Percentiles rank a stretch among this genome's conserved stretches.
Evolutionary conservation across 2,888 invertebrate species (phyloP).

Genomic region (Latheticus oryzae): DNA sequence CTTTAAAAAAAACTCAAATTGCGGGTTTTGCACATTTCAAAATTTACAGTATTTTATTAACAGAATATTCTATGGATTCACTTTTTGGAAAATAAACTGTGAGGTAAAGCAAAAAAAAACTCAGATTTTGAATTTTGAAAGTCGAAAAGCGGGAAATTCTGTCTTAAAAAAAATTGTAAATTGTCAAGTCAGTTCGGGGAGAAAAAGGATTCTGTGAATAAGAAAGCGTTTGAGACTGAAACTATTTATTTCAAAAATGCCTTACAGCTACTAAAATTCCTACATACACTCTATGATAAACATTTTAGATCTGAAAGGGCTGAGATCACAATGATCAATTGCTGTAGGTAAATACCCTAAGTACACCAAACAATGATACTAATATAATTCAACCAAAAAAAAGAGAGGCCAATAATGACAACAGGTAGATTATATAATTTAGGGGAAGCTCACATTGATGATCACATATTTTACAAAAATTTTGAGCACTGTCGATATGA

Average conservation of each 20-base stretch:
- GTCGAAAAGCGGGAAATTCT: too few species aligned
- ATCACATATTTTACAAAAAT: slow-evolving; percentile 48
- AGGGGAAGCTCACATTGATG: slow-evolving; percentile 52
- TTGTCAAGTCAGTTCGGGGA: too few species aligned
- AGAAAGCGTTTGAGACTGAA: not conserved
- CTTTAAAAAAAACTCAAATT: too few species aligned
- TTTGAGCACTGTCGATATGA: slow-evolving; percentile 43
- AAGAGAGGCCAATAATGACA: slow-evolving; percentile 42
- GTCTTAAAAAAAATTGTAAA: too few species aligned
- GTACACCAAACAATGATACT: slow-evolving; percentile 48
- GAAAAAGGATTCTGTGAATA: too few species aligned
- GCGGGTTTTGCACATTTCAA: too few species aligned
- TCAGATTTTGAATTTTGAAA: too few species aligned
- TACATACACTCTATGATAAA: slow-evolving; percentile 56
- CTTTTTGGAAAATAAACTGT: too few species aligned
- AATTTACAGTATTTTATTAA: too few species aligned
- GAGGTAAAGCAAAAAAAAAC: too few species aligned
- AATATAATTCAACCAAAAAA: slow-evolving; percentile 41
- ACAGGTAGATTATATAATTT: slow-evolving; percentile 33
- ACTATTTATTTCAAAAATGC: slow-evolving; percentile 50
- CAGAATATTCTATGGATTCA: too few species aligned
- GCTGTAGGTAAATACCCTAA: slow-evolving; percentile 47
- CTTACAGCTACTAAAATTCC: slow-evolving; percentile 48
- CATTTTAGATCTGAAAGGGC: slow-evolving; percentile 46
- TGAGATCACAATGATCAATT: slow-evolving; percentile 59